Evolutionary conservation across 2,113 vertebrate species (phyloP).

Genomic region (Platysteira castanea): DNA sequence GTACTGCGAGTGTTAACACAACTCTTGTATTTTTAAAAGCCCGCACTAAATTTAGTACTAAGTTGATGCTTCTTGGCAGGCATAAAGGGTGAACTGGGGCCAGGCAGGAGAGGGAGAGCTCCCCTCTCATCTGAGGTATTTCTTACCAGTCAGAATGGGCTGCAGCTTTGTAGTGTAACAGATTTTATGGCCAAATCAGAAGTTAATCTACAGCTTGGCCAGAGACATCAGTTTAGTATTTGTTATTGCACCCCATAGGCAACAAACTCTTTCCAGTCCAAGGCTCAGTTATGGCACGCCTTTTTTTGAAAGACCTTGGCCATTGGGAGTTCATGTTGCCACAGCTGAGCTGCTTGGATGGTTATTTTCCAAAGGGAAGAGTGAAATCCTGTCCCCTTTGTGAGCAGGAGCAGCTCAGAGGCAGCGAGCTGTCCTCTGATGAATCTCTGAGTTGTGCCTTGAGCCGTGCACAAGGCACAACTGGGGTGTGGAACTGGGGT

Average conservation of each 20-base stretch:
- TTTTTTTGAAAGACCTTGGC: not conserved
- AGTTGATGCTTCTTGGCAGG: not conserved
- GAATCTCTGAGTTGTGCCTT: fast-evolving
- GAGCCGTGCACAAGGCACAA: not conserved
- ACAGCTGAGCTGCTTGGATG: not conserved
- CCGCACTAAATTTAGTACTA: not conserved
- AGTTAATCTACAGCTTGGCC: not conserved
- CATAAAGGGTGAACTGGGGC: not conserved
- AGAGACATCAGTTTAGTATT: not conserved
- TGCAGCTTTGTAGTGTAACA: not conserved
- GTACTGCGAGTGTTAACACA: not conserved
- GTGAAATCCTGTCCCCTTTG: not conserved
- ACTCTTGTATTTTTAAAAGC: not conserved
- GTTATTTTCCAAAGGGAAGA: not conserved
- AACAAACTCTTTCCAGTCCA: not conserved
- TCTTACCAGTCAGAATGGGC: not conserved
- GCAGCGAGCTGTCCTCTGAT: not conserved
- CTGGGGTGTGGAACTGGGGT: fast-evolving
- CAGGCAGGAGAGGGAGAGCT: not conserved
- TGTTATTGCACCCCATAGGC: not conserved
- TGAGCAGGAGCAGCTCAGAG: not conserved
- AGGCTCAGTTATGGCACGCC: not conserved
- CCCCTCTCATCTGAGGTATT: not conserved
- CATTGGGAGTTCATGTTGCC: not conserved
- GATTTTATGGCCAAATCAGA: not conserved